Base-by-base conservation (phyloP, 2,113 vertebrate genomes). In the Atherinomorus stipes region DNA sequence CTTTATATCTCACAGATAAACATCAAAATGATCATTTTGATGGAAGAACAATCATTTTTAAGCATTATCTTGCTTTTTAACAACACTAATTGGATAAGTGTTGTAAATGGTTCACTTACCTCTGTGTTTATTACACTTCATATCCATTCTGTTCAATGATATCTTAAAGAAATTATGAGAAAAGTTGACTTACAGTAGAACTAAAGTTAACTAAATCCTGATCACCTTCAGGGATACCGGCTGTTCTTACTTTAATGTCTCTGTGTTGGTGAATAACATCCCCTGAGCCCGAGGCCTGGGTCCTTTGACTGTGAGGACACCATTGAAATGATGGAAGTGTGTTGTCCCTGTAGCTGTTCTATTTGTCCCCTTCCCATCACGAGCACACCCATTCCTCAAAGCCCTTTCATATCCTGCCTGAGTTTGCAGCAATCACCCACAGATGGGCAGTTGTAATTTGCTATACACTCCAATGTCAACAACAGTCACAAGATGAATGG, bases 371-470 rank as follows among this genome's bases (percentile, higher is more conserved):
- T 63, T 71, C 78, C 78, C 73, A 79, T 80, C 83, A 85, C 74
- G 72, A 85, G 72, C 84, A 65, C 61, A 70, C 58, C 64, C 76
- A 88, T 92, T 83, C 72, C 83, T 93, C 87, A 88, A 87, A 91
- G 77, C 72, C 67, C 67, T 91, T 85, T 90, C 88, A 90, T 90
- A 89, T 90, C 88, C 88, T 88, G 88, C 85, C 81, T 86, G 87
- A 73, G 81, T 89, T 91, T 85, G 80, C 78, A 60, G 90, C 85
- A 88, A 93, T 90, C 81, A 88, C 85, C 62, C 76, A 85, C 89
- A 92, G 91, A 93, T 91, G 88, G 90, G 77, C 81, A 76, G 69
- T 76, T 88, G 78, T 90, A 88, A 91, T 91, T 88, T 89, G 76
- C 77, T 64, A 80, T 87, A 86, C 80, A 80, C 81, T 83, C 84